Evolutionary conservation across 2,797 vertebrate genomes (phyloP).

Genomic region (Bufotes viridis): DNA sequence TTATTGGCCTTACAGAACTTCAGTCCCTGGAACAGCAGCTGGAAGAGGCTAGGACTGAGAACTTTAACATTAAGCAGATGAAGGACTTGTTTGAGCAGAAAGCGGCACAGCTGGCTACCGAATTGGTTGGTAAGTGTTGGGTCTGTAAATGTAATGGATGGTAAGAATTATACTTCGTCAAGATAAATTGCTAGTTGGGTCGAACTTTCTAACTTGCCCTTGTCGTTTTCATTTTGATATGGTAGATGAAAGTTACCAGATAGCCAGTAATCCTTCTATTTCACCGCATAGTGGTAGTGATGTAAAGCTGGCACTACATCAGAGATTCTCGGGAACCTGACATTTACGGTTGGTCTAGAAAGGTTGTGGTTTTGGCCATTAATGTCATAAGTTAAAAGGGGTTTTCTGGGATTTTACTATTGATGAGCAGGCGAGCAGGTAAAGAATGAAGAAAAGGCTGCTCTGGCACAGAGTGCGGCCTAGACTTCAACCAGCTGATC

Average conservation of each 20-base stretch:
- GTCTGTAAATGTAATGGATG: neutral
- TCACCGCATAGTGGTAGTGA: neutral
- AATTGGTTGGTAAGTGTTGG: constrained; percentile 89
- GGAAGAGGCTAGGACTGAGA: constrained; percentile 93
- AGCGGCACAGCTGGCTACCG: constrained; percentile 94
- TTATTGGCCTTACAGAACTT: constrained; percentile 70
- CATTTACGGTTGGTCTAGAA: too few species aligned
- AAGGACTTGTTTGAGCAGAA: constrained; percentile 99
- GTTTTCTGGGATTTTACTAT: neutral
- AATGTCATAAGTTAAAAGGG: too few species aligned
- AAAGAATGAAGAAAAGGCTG: too few species aligned
- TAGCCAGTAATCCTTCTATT: neutral
- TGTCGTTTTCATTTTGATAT: neutral
- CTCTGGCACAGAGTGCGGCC: too few species aligned
- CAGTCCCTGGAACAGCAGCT: constrained; percentile 85
- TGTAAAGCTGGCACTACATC: neutral
- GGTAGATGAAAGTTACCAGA: neutral
- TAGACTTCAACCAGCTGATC: too few species aligned
- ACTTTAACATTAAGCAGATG: constrained; percentile 99
- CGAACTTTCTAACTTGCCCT: too few species aligned
- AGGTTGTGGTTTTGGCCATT: too few species aligned
- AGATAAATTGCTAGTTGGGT: too few species aligned
- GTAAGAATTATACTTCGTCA: too few species aligned
- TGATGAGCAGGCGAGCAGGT: neutral
- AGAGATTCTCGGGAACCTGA: too few species aligned